Evolutionary conservation across 2,797 vertebrate genomes (phyloP).

Genomic region (Leptodactylus fallax): DNA sequence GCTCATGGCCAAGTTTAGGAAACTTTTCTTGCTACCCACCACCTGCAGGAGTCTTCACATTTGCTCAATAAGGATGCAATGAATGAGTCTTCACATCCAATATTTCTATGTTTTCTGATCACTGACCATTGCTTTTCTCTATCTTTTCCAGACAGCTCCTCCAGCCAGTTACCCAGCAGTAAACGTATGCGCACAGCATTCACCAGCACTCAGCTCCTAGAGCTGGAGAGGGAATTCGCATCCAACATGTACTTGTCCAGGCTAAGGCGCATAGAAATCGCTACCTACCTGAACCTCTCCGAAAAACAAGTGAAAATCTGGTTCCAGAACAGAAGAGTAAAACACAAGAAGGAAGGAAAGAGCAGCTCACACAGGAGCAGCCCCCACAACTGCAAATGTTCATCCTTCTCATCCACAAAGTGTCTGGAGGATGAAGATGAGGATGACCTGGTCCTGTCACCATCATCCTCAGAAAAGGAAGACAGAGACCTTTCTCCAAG

Average conservation of each 20-base stretch:
- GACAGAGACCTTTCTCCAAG: conserved; percentile 91
- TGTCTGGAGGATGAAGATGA: conserved; percentile 90
- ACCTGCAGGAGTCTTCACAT: too few species aligned
- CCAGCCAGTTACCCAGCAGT: conserved; percentile 92
- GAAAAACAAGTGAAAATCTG: conserved; percentile 99
- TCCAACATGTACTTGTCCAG: conserved; percentile 99
- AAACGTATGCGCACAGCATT: conserved; percentile 99
- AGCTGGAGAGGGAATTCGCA: conserved; percentile 96
- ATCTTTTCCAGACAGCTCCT: conserved; percentile 83
- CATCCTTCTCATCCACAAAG: conserved; percentile 86
- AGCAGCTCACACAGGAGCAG: conserved; percentile 81
- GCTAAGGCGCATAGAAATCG: conserved; percentile 97
- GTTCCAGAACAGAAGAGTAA: conserved; percentile 99
- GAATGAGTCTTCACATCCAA: too few species aligned
- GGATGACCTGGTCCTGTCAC: conserved; percentile 91
- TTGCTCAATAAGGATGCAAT: too few species aligned
- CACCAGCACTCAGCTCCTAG: conserved; percentile 97
- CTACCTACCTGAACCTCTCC: conserved; percentile 97
- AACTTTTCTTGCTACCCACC: neutral
- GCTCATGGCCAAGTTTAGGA: neutral
- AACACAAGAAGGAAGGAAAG: conserved; percentile 99
- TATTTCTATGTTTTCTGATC: neutral
- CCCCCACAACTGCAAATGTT: conserved; percentile 90
- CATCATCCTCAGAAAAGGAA: conserved; percentile 95
- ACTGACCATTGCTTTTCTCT: conserved; percentile 62